Evolutionary conservation across 2,797 vertebrate genomes (phyloP), one percentile per base, ranked within the genome.

Genomic region (Garrulus glandarius): DNA sequence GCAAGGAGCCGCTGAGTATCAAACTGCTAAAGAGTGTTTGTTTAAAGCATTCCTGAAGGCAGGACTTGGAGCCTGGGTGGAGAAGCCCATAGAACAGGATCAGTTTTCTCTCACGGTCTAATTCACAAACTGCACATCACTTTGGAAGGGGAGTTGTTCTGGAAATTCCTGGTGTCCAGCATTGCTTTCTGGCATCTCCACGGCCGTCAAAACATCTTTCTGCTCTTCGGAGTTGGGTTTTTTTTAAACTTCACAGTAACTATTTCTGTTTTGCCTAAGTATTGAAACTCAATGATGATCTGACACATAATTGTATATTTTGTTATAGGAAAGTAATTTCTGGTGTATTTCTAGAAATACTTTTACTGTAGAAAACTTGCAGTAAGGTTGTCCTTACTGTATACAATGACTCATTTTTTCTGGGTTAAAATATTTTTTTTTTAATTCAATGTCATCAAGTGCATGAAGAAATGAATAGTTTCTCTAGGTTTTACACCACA

Each of bases 11-110:
- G 65, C 94, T 47, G 99, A 99, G 97, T 99, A 99, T 97, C 99
- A 99, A 96, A 97, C 98, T 13, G 99, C 99, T 95, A 99, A 99
- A 98, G 98, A 98, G 82, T 98, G 98, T 34, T 98, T 99, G 97
- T 99, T 99, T 96, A 99, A 98, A 96, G 99, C 99, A 64, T 99
- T 99, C 98, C 98, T 99, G 98, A 99, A 99, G 98, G 98, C 99
- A 6, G 99, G 99, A 67, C 98, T 99, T 57, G 99, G 99, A 39
- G 99, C 99, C 95, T 99, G 99, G 99, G 99, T 99, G 96, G 99
- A 99, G 97, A 99, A 99, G 93, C 99, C 99, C 92, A 99, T 98
- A 8, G 99, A 99, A 97, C 99, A 99, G 98, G 99, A 99, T 98
- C 99, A 99, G 98, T 99, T 99, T 98, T 98, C 98, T 23, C 98